Conservation (phyloP, 1,140 invertebrate genomes). For the Polyergus mexicanus region DNA sequence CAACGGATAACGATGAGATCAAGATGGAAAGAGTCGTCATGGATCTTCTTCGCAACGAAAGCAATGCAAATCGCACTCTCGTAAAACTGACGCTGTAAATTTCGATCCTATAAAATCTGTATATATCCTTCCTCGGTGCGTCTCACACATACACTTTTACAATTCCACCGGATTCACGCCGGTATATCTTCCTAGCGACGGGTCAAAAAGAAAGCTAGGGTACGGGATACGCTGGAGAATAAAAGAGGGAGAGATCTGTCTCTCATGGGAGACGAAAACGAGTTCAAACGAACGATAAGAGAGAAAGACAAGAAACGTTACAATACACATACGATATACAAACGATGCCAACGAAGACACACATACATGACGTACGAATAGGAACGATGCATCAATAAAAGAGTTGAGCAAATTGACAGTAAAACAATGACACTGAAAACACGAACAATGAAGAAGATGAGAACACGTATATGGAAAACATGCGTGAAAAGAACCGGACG, state of each 20-base stretch:
- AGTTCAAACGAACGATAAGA: slow-evolving; percentile 31
- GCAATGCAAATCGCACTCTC: slow-evolving; percentile 15
- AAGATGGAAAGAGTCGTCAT: slow-evolving; percentile 2
- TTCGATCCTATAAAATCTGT: slow-evolving; percentile 35
- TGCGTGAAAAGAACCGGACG: slow-evolving; percentile 12
- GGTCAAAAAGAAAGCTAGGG: neutral
- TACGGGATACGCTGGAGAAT: neutral
- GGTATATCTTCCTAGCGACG: slow-evolving; percentile 3
- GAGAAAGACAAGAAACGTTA: slow-evolving; percentile 40
- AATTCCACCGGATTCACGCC: slow-evolving; percentile 48
- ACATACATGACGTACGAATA: slow-evolving; percentile 17
- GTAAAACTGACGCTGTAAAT: slow-evolving; percentile 32
- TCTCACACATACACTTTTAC: slow-evolving; percentile 28
- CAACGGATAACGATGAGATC: slow-evolving; percentile 17
- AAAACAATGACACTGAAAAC: slow-evolving; percentile 36
- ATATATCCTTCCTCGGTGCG: neutral
- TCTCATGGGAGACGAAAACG: neutral
- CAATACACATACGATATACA: slow-evolving; percentile 53
- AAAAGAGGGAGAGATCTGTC: slow-evolving; percentile 27
- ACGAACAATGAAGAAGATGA: slow-evolving; percentile 33
- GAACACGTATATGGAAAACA: slow-evolving; percentile 35
- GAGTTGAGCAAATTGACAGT: slow-evolving; percentile 45
- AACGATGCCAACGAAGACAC: slow-evolving; percentile 46
- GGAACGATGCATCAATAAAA: slow-evolving; percentile 44
- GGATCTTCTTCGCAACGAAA: slow-evolving; percentile 4